These are phyloP conservation scores for Drosophila burlai DNA, from an alignment of 1,140 invertebrate species.

Conservation along the genomic window DNA sequence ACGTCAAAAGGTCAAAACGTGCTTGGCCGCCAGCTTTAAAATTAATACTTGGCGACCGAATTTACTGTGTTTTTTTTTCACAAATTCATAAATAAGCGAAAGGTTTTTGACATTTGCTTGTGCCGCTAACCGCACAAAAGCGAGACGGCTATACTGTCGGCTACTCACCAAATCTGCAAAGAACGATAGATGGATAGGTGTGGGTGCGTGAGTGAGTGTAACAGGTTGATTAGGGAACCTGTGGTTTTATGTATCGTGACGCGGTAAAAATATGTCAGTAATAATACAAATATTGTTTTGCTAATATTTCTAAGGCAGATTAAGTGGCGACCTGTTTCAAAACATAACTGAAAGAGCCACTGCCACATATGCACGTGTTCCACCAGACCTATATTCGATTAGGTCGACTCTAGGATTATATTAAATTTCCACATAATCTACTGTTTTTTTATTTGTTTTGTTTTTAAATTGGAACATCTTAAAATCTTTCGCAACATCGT, in stretches of 20 bases:
- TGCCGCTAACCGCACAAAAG: constrained; percentile 14
- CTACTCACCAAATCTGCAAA: constrained; percentile 26
- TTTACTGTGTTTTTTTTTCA: constrained; percentile 50
- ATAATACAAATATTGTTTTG: neutral
- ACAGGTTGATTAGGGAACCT: constrained; percentile 17
- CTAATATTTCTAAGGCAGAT: neutral
- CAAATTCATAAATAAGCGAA: constrained; percentile 69
- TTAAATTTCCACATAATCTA: too few species aligned
- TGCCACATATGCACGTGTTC: neutral
- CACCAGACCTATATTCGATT: neutral
- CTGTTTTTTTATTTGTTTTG: too few species aligned
- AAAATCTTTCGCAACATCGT: too few species aligned
- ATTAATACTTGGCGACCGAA: constrained; percentile 26
- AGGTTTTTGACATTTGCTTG: constrained; percentile 78
- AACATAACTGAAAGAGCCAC: neutral
- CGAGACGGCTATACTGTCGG: constrained; percentile 7
- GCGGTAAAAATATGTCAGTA: neutral
- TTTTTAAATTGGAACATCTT: too few species aligned
- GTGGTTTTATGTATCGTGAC: neutral
- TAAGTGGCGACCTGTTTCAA: neutral
- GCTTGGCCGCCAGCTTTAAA: constrained; percentile 32
- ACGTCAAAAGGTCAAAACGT: constrained; percentile 70
- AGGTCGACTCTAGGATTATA: neutral
- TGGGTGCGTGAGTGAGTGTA: neutral
- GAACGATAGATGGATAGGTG: constrained; percentile 18